Evolutionary conservation across 2,113 vertebrate genomes (phyloP).

Genomic region (Gulo gulo): DNA sequence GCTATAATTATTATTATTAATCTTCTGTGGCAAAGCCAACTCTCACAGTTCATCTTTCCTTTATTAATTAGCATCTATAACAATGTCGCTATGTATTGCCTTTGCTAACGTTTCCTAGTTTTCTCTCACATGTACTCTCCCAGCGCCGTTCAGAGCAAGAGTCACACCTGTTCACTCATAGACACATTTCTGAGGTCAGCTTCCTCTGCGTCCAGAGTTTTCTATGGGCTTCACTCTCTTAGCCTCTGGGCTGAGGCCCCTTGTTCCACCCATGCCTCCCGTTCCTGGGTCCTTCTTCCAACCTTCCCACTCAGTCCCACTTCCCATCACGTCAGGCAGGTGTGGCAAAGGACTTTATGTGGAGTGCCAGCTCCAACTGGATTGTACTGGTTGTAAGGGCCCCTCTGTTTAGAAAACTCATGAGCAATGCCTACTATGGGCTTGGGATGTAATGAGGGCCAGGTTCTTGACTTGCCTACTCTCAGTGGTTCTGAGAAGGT

Average conservation of each 20-base stretch:
- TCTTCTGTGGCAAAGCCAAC: neutral
- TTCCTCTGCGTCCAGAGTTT: neutral
- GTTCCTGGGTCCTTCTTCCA: neutral
- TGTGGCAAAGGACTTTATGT: neutral
- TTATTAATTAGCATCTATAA: slow-evolving; percentile 18
- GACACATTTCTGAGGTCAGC: neutral
- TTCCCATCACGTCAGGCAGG: neutral
- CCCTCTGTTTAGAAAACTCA: neutral
- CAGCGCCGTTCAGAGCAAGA: neutral
- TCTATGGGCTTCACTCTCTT: neutral
- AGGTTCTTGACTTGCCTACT: neutral
- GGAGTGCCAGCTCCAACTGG: neutral
- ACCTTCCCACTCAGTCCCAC: neutral
- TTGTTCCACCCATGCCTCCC: neutral
- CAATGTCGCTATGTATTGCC: neutral
- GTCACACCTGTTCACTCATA: neutral
- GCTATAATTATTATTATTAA: neutral
- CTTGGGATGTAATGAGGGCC: neutral
- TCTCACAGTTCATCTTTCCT: neutral
- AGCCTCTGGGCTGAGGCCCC: neutral
- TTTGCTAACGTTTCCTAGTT: neutral
- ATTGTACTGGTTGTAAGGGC: neutral
- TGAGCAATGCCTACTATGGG: neutral
- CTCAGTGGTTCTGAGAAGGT: neutral
- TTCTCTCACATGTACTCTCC: neutral